Percentiles rank a stretch among this genome's conserved stretches.
Evolutionary conservation across 2,888 invertebrate genomes (phyloP).

Genomic region (Pristionchus fissidentatus): DNA sequence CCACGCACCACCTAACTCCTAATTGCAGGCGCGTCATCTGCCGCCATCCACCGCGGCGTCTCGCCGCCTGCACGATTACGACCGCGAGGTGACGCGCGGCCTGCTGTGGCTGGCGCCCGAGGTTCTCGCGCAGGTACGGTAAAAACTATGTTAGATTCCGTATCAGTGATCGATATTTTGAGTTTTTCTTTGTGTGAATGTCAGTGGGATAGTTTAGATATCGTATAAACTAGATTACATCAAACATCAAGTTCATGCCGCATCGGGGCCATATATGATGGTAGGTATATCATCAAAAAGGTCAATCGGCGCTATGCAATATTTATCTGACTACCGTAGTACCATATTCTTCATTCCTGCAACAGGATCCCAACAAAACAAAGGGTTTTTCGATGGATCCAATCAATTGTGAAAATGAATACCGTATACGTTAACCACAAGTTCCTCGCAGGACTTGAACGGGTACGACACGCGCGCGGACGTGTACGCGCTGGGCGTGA

Average conservation of each 20-base stretch:
- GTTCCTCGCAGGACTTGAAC: conserved; percentile 80
- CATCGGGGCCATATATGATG: too few relatives aligned
- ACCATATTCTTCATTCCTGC: too few relatives aligned
- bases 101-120: conserved; percentile 94
- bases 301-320: too few relatives aligned
- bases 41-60: background rate
- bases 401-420: background rate
- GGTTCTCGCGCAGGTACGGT: conserved; percentile 84
- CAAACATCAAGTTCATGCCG: too few relatives aligned
- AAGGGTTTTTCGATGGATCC: background rate
- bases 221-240: too few relatives aligned
- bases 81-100: conserved; percentile 83
- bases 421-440: background rate
- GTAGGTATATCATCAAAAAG: too few relatives aligned
- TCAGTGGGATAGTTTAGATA: too few relatives aligned
- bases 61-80: conserved; percentile 84
- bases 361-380: background rate
- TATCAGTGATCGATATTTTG: background rate
- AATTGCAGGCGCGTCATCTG: conserved; percentile 21
- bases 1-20: background rate
- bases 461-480: conserved; percentile 92
- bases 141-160: background rate
- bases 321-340: too few relatives aligned
- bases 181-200: too few relatives aligned
- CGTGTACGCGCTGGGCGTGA: conserved; percentile 90